phyloP scores from a whole-genome alignment of 1,140 invertebrate genomes.

The Limonius californicus region DNA sequence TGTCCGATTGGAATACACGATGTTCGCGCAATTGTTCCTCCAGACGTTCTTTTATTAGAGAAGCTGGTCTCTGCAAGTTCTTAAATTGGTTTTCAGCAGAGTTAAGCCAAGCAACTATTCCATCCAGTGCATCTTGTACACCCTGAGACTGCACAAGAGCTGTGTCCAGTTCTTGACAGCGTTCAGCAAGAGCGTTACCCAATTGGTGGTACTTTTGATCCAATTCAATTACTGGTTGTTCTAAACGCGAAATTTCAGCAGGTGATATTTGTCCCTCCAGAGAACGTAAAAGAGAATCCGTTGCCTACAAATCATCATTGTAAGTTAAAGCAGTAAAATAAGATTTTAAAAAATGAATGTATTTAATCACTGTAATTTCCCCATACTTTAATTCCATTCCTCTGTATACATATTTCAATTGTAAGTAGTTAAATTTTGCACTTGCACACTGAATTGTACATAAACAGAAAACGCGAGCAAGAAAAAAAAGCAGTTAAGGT shows the following conservation, averaged over 20 bases:
- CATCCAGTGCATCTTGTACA: constrained; percentile 88
- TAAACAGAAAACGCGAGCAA: too few relatives aligned
- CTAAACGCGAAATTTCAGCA: constrained; percentile 70
- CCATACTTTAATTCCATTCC: too few relatives aligned
- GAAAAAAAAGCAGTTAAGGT: too few relatives aligned
- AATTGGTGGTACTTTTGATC: constrained; percentile 75
- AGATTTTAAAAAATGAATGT: too few relatives aligned
- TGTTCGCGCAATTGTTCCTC: constrained; percentile 68
- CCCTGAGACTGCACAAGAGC: constrained; percentile 90
- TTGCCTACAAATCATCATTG: constrained; percentile 52
- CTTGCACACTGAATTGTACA: too few relatives aligned
- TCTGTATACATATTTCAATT: too few relatives aligned
- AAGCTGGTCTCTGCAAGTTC: constrained; percentile 67
- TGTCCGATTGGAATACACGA: constrained; percentile 73
- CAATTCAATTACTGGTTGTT: constrained; percentile 73
- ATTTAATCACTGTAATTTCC: too few relatives aligned
- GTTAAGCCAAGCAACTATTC: constrained; percentile 79
- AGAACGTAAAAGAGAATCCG: constrained; percentile 67
- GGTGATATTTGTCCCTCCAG: constrained; percentile 77
- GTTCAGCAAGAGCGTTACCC: constrained; percentile 64
- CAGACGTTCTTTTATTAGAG: constrained; percentile 81
- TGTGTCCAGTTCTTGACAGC: constrained; percentile 82
- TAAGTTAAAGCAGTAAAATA: too few relatives aligned
- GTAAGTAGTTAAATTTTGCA: too few relatives aligned
- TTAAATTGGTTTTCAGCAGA: constrained; percentile 80